Evolutionary conservation across 2,888 invertebrate genomes (phyloP), one percentile per base, ranked within the genome.

Genomic region (Cheilosia grossa): DNA sequence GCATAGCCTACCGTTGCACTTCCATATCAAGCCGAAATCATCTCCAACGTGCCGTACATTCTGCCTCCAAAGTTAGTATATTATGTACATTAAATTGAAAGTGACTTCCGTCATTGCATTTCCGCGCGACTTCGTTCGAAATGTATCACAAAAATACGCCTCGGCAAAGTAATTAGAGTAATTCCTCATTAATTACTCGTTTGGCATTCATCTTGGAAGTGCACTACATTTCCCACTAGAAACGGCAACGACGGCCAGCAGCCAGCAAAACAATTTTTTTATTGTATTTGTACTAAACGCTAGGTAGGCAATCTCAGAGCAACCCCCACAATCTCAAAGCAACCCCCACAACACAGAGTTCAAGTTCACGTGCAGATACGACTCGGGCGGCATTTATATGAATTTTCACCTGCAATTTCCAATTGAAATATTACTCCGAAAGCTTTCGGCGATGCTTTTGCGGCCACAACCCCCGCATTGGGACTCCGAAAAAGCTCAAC

Each of bases 401-500:
- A n/a, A 44, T 27, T 59, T 67, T 51, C 61, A 77, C 67, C 77
- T 61, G 67, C 53, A 77, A 53, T 61, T 53, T 67, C 30, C 53
- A 44, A 67, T 74, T 64, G 33, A 24, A 58, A 59, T 15, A 27
- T 49, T 47, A 44, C 53, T 73, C 73, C 73, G 73, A 73, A 73
- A 73, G 63, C 63, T 63, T 73, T 73, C 63, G 7, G 49, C 13
- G 6, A n/a, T 42, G 27, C 67, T 24, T 37, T 49, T 2, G 13
- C 17, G 2, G 21, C 21, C 30, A 24, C 51, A 15, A 6, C 33
- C 37, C 44, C 49, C n/a, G 19, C n/a, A 1, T 7, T 4, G 10
- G 7, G 17, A 69, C 61, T 77, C 77, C 77, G 77, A 77, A 72
- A 73, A 73, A 75, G 75, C 67, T 77, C 67, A 53, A 15, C 67